These are phyloP conservation scores for Threskiornis aethiopicus DNA, from an alignment of 2,797 vertebrate genomes.

Conservation along the genomic window DNA sequence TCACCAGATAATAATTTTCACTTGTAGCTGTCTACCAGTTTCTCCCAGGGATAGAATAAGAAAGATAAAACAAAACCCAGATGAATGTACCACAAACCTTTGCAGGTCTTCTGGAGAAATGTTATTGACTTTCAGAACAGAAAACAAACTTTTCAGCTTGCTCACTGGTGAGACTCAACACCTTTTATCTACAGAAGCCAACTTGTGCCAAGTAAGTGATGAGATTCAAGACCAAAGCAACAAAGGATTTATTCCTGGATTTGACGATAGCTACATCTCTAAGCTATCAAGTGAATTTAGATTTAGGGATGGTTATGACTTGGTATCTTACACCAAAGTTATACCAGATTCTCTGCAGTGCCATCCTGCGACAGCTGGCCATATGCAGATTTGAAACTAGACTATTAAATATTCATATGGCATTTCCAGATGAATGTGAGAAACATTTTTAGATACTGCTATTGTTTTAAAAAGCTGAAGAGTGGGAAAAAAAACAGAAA, in stretches of 20 bases:
- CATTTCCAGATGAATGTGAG: not conserved
- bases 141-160: not conserved
- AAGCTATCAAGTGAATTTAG: conserved; percentile 18
- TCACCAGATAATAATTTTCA: not conserved
- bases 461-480: not conserved
- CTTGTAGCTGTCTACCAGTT: not conserved
- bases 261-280: not conserved
- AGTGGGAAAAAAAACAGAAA: not conserved
- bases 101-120: not conserved
- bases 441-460: not conserved
- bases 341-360: not conserved
- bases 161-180: not conserved
- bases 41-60: not conserved
- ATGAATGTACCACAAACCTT: not conserved
- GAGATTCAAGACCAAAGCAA: conserved; percentile 34
- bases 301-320: conserved; percentile 32
- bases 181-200: conserved; percentile 1
- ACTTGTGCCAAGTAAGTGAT: conserved; percentile 6
- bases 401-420: conserved; percentile 2
- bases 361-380: conserved; percentile 15
- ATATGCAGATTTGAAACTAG: not conserved
- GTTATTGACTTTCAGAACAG: not conserved
- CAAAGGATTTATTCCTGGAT: conserved; percentile 19
- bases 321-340: not conserved
- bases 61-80: not conserved